Percentiles rank a stretch among this genome's conserved stretches.
Conservation (phyloP, 2,113 vertebrate species). For the Perca schrenkii region DNA sequence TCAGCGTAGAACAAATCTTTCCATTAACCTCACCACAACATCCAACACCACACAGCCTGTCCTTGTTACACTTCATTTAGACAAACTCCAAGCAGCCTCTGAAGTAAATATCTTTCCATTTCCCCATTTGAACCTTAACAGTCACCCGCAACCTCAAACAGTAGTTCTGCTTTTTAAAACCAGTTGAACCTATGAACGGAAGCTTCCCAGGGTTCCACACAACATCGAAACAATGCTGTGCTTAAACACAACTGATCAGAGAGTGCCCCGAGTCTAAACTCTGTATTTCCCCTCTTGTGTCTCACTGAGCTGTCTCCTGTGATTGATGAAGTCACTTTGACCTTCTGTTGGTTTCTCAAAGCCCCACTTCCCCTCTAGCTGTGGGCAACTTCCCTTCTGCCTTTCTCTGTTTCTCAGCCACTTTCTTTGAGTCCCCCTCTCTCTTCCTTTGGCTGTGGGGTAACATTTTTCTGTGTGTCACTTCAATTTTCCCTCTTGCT, state of each 20-base stretch:
- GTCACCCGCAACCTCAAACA: constrained; percentile 7
- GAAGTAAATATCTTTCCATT: neutral
- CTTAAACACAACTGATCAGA: constrained; percentile 55
- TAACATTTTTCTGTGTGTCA: constrained; percentile 58
- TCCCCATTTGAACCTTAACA: neutral
- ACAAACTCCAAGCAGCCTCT: neutral
- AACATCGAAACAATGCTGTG: constrained; percentile 38
- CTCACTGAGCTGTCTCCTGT: constrained; percentile 48
- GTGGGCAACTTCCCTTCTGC: constrained; percentile 56
- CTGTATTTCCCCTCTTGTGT: constrained; percentile 34
- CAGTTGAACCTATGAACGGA: constrained; percentile 16
- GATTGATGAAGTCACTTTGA: constrained; percentile 78
- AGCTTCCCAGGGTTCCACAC: constrained; percentile 28
- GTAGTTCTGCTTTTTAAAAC: constrained; percentile 30
- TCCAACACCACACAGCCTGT: neutral
- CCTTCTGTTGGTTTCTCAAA: constrained; percentile 61
- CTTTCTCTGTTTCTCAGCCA: constrained; percentile 39
- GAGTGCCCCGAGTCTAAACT: constrained; percentile 37
- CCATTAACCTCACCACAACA: neutral
- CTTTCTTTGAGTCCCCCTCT: constrained; percentile 43
- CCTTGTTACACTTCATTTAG: neutral
- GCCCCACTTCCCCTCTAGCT: constrained; percentile 40
- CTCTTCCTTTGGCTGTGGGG: constrained; percentile 46
- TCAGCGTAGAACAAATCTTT: neutral
- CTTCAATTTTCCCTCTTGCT: constrained; percentile 55